Percentiles rank a stretch among this genome's conserved stretches.
Conservation (phyloP, 1,140 invertebrate genomes). For the Arion vulgaris region DNA sequence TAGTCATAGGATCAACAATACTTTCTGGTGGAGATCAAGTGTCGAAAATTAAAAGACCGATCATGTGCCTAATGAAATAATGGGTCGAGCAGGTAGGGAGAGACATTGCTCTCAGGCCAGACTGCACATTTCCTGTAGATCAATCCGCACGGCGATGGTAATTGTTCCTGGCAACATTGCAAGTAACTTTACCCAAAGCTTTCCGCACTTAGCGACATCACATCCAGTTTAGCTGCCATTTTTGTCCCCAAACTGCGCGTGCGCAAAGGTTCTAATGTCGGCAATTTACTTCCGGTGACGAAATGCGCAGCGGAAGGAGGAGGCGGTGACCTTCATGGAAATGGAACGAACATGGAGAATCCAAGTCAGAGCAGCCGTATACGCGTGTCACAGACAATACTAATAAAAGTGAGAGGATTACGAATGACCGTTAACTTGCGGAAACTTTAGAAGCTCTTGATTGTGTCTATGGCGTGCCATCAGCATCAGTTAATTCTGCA, state of each 20-base stretch:
- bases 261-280: constrained; percentile 32
- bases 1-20: neutral
- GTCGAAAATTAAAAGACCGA: constrained; percentile 11
- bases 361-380: neutral
- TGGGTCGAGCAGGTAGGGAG: constrained; percentile 22
- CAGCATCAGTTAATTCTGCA: constrained; percentile 22
- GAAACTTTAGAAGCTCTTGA: constrained; percentile 6
- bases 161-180: constrained; percentile 32
- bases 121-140: constrained; percentile 11
- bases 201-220: constrained; percentile 34
- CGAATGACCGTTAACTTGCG: neutral
- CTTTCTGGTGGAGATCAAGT: neutral
- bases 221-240: constrained; percentile 33
- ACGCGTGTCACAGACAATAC: constrained; percentile 13
- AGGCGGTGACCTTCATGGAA: constrained; percentile 17
- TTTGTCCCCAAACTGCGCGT: constrained; percentile 20
- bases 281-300: constrained; percentile 36
- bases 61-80: constrained; percentile 29
- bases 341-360: constrained; percentile 1
- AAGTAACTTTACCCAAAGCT: constrained; percentile 29
- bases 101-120: neutral
- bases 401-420: constrained; percentile 26
- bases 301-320: constrained; percentile 37
- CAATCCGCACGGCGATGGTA: constrained; percentile 1
- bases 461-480: neutral